These are phyloP conservation scores for Ploceus nigricollis DNA, from an alignment of 2,113 vertebrate species.

Conservation along the genomic window DNA sequence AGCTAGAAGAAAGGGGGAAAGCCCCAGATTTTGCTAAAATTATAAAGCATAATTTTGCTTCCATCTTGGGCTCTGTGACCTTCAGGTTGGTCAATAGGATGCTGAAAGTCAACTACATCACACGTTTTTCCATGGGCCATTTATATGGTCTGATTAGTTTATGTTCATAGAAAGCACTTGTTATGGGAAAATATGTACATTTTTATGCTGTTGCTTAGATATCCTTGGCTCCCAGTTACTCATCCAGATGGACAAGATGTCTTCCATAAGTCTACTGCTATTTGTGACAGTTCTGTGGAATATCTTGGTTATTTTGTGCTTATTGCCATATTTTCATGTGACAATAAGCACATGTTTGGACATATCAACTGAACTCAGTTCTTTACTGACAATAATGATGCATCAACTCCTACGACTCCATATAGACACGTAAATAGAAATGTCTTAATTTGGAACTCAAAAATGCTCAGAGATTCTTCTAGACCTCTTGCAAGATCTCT, in stretches of 20 bases:
- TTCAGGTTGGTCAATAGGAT: not conserved
- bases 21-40: not conserved
- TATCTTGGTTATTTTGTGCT: not conserved
- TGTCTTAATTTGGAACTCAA: not conserved
- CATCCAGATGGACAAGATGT: not conserved
- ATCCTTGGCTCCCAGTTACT: not conserved
- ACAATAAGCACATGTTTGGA: not conserved
- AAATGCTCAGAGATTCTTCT: not conserved
- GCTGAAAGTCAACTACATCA: not conserved
- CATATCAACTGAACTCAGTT: not conserved
- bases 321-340: not conserved
- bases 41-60: not conserved
- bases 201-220: not conserved
- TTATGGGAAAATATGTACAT: not conserved
- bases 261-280: not conserved
- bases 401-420: not conserved
- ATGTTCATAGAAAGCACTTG: not conserved
- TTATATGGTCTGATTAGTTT: not conserved
- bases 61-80: not conserved
- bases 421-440: not conserved
- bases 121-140: not conserved
- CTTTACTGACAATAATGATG: not conserved
- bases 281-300: not conserved
- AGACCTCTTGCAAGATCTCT: not conserved
- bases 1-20: not conserved